Evolutionary conservation across 2,797 vertebrate species (phyloP).

Genomic region (Megalops cyprinoides): DNA sequence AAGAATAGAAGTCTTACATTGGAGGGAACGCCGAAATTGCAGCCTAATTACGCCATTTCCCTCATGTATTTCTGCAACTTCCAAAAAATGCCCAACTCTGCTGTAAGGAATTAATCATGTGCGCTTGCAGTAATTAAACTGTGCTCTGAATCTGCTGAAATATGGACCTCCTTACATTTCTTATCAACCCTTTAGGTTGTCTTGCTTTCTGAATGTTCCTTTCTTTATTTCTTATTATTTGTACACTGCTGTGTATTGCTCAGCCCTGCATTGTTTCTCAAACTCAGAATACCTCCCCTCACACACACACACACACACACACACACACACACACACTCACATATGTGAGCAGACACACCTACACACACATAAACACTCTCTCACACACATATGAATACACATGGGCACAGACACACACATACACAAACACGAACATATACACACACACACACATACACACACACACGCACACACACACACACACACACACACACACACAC

Average conservation of each 20-base stretch:
- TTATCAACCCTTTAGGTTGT: neutral
- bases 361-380: too few species aligned
- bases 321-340: too few species aligned
- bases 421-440: too few species aligned
- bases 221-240: neutral
- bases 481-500: neutral
- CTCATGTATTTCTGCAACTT: conserved; percentile 34
- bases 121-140: conserved; percentile 1
- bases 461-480: too few species aligned
- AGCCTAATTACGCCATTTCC: conserved; percentile 40
- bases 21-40: conserved; percentile 32
- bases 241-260: neutral
- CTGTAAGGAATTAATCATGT: conserved; percentile 39
- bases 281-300: neutral
- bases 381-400: too few species aligned
- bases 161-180: neutral
- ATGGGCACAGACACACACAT: too few species aligned
- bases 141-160: neutral
- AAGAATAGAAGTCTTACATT: neutral
- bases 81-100: conserved; percentile 20
- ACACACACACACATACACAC: too few species aligned
- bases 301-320: too few species aligned
- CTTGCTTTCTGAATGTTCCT: neutral
- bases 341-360: too few species aligned
- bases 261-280: neutral